Conservation (phyloP, 2,888 invertebrate species). For the Molanna angustata region DNA sequence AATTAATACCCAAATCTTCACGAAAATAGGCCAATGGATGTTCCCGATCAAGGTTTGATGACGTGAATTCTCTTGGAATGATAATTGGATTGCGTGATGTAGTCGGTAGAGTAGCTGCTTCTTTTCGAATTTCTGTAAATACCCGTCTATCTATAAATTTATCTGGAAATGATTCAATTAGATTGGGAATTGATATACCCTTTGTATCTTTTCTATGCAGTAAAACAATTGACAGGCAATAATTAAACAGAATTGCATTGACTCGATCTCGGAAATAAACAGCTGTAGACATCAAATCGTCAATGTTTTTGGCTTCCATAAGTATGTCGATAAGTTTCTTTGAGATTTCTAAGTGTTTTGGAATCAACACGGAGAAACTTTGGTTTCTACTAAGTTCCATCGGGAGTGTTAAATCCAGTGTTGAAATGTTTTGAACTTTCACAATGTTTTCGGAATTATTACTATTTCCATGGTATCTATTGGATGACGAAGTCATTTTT, state of each 20-base stretch:
- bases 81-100: constrained; percentile 41
- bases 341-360: neutral
- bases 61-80: constrained; percentile 39
- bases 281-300: constrained; percentile 64
- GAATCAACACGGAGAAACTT: no score
- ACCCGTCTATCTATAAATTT: neutral
- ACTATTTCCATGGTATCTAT: no score
- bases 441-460: no score
- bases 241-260: constrained; percentile 75
- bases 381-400: no score
- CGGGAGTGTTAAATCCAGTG: no score
- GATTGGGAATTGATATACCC: neutral
- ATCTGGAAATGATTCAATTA: neutral
- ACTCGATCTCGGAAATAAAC: constrained; percentile 66
- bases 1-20: constrained; percentile 52
- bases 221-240: constrained; percentile 69
- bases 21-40: constrained; percentile 46
- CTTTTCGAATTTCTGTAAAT: neutral
- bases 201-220: constrained; percentile 45
- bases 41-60: constrained; percentile 39
- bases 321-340: constrained; percentile 1
- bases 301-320: neutral
- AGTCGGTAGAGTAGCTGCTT: neutral
- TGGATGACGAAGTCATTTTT: no score
- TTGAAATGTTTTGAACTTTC: no score